phyloP scores from a whole-genome alignment of 1,140 invertebrate genomes.

The Caligus rogercresseyi region DNA sequence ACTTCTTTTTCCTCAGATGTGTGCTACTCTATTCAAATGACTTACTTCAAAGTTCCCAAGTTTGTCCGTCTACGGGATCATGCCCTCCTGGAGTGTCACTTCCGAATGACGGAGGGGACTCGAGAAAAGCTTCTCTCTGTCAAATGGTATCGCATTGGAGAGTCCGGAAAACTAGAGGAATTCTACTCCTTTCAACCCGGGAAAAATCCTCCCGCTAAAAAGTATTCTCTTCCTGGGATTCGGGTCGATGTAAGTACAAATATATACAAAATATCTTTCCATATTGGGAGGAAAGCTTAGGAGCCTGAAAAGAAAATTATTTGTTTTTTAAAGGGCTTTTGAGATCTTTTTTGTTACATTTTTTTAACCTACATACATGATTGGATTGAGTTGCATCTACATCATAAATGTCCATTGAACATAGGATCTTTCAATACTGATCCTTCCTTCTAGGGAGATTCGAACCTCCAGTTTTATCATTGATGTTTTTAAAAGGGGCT shows the following conservation, averaged over 20 bases:
- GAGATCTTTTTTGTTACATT: too few species aligned
- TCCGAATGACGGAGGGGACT: background rate
- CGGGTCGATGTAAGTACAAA: constrained; percentile 2
- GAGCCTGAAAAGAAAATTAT: background rate
- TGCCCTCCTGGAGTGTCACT: constrained; percentile 3
- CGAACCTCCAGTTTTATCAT: too few species aligned
- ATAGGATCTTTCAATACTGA: too few species aligned
- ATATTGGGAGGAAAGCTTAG: background rate
- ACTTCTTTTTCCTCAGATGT: background rate
- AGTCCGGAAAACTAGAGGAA: background rate
- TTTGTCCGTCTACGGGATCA: constrained; percentile 12
- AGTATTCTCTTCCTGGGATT: background rate
- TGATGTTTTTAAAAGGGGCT: too few species aligned
- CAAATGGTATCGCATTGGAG: constrained; percentile 15
- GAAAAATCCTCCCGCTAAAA: background rate
- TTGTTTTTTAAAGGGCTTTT: too few species aligned
- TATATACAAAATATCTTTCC: background rate
- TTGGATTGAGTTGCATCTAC: too few species aligned
- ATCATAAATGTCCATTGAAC: too few species aligned
- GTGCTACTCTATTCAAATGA: background rate
- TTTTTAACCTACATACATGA: too few species aligned
- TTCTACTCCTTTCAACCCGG: constrained; percentile 9
- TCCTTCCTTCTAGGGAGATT: too few species aligned
- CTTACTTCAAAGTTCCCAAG: constrained; percentile 10
- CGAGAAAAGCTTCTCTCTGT: constrained; percentile 5